These are phyloP conservation scores for Agrotis clavis DNA, from an alignment of 2,888 invertebrate genomes.

Conservation along the genomic window DNA sequence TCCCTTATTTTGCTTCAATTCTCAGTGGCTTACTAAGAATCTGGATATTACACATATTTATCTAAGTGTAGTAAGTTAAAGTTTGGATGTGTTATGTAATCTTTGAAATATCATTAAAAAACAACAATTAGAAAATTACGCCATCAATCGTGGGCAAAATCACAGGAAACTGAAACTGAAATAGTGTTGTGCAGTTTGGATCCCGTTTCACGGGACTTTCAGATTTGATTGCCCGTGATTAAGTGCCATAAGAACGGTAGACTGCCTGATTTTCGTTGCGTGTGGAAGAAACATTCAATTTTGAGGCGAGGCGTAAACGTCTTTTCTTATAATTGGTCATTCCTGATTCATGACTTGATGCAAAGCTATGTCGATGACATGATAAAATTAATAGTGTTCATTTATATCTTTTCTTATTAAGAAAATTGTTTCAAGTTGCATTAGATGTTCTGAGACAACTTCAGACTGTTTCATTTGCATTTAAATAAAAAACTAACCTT, in stretches of 20 bases:
- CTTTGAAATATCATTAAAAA: too few species aligned
- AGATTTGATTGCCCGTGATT: slow-evolving; percentile 19
- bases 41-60: too few species aligned
- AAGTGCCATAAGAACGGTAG: slow-evolving; percentile 35
- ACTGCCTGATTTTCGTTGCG: slow-evolving; percentile 25
- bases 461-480: slow-evolving; percentile 8
- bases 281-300: slow-evolving; percentile 32
- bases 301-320: slow-evolving; percentile 7
- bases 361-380: slow-evolving; percentile 8
- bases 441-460: neutral
- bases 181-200: slow-evolving; percentile 8
- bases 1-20: too few species aligned
- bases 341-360: slow-evolving; percentile 11
- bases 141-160: too few species aligned
- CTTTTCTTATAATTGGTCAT: slow-evolving; percentile 7
- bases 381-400: neutral
- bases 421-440: neutral
- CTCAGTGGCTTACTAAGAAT: too few species aligned
- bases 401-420: slow-evolving; percentile 4
- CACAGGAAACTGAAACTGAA: neutral
- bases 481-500: neutral
- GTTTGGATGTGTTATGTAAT: too few species aligned
- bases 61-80: too few species aligned
- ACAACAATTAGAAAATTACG: too few species aligned
- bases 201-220: slow-evolving; percentile 14